Evolutionary conservation across 2,888 invertebrate species (phyloP).

Genomic region (Bembecia ichneumoniformis): DNA sequence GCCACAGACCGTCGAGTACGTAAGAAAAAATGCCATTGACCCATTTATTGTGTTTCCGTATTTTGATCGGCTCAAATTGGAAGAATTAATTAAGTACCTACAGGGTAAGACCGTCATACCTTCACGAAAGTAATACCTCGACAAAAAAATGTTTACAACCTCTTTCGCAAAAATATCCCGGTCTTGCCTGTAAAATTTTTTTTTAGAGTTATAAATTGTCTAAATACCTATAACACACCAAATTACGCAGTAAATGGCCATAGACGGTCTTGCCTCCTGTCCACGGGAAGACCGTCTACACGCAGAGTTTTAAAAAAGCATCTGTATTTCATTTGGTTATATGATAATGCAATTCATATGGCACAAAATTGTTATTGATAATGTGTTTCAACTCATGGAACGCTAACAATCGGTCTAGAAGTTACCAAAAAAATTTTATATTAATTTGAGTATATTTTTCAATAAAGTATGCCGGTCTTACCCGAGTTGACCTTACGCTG

Average conservation of each 20-base stretch:
- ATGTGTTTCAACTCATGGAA: neutral
- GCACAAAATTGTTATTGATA: neutral
- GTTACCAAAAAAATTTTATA: neutral
- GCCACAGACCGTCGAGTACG: conserved; percentile 11
- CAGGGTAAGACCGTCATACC: too few relatives aligned
- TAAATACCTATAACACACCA: neutral
- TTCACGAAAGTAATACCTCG: too few relatives aligned
- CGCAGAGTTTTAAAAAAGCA: neutral
- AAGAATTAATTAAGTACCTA: too few relatives aligned
- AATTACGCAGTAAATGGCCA: neutral
- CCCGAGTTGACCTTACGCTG: neutral
- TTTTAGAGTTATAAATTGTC: neutral
- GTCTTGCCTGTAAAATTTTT: neutral
- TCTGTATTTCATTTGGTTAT: neutral
- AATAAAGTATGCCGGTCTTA: neutral
- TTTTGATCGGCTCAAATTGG: conserved; percentile 10
- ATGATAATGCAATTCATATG: neutral
- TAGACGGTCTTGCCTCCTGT: neutral
- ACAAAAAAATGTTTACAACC: neutral
- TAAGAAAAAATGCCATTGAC: conserved; percentile 10
- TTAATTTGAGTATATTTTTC: neutral
- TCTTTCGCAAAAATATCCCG: neutral
- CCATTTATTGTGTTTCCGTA: conserved; percentile 11
- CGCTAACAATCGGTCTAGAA: neutral
- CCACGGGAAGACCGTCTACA: neutral